Evolutionary conservation across 2,113 vertebrate species (phyloP), one percentile per base, ranked within the genome.

Genomic region (Archocentrus centrarchus): DNA sequence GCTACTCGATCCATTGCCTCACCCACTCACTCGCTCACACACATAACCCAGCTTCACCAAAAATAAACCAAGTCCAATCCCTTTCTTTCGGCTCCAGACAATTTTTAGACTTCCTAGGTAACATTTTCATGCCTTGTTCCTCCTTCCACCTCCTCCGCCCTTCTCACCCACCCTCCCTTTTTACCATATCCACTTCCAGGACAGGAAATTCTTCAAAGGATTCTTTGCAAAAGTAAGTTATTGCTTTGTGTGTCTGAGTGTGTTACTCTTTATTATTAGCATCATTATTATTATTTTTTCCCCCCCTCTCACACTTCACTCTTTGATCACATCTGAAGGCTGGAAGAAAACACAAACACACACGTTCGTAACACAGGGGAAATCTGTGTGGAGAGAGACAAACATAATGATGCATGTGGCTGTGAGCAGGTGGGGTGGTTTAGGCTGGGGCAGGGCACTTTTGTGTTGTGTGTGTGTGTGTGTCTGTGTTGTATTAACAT

Each of bases 181-280:
- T 88, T 81, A 84, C 86, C 92, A 93, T 81, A 92, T 86, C 93
- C 94, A 93, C 92, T 94, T 98, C 97, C 98, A 99, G 98, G 98
- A 99, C 98, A 99, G 98, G 97, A 99, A 99, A 97, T 99, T 99
- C 98, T 99, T 99, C 98, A 99, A 99, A 97, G 98, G 98, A 98
- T 99, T 99, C 97, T 98, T 99, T 99, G 96, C 96, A 97, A 99
- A 99, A 99, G 98, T 99, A 99, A 99, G 98, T 99, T 96, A 75
- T 90, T 96, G 95, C 95, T 92, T 89, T 91, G 93, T 95, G 93
- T 92, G 82, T 91, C 78, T 90, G 77, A 87, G 87, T 93, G 90
- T 89, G 64, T 90, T 76, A 82, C 60, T 84, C 55, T 75, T 85
- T 44, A 70, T 84, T 70, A 84, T 79, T 57, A 77, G 63, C 47